Base-by-base conservation (phyloP, 2,888 invertebrate genomes). In the Volucella inanis region DNA sequence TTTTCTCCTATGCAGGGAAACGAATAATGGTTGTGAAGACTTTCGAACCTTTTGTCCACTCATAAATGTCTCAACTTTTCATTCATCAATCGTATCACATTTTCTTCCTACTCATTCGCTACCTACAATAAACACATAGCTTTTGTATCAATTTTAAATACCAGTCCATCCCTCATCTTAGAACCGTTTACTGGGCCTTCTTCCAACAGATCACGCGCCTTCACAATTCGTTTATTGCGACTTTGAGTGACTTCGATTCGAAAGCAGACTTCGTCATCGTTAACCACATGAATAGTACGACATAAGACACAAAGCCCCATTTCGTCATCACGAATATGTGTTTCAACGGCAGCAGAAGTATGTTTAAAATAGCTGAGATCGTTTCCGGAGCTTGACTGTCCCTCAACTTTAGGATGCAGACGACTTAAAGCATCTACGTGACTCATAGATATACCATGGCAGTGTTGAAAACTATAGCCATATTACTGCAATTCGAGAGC, bases 161-260 rank as follows among this genome's bases (percentile, higher is more conserved):
- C 89, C 10, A 89, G 83, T 59, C 89, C 61, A 54, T 90, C 88
- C 49, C 88, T 83, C 1, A 90, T 87, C 0, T 72, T 71, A 68
- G 89, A 18, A 18, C 18, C 18, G 18, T 18, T 18, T 18, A 18
- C 18, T 72, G 57, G 22, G 4, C 47, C 68, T n/a, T 57, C 14
- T 15, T 45, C 47, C 14, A 68, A 68, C 38, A 14, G 18, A n/a
- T 55, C 55, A 22, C 55, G 68, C n/a, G 57, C 18, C 2, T 45
- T 38, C 3, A 22, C 8, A 59, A 59, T 71, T 9, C 50, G 18
- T 39, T 57, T 10, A 18, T 71, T 50, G 1, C 71, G 47, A 50
- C 49, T 15, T n/a, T 49, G 71, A 1, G 71, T 49, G 38, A n/a
- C n/a, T n/a, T n/a, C n/a, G n/a, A n/a, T n/a, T n/a, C n/a, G n/a